A percentile compares a stretch with the other conserved stretches of the same genome.
Conservation (phyloP, 1,140 invertebrate species). For the Caenorhabditis briggsae region DNA sequence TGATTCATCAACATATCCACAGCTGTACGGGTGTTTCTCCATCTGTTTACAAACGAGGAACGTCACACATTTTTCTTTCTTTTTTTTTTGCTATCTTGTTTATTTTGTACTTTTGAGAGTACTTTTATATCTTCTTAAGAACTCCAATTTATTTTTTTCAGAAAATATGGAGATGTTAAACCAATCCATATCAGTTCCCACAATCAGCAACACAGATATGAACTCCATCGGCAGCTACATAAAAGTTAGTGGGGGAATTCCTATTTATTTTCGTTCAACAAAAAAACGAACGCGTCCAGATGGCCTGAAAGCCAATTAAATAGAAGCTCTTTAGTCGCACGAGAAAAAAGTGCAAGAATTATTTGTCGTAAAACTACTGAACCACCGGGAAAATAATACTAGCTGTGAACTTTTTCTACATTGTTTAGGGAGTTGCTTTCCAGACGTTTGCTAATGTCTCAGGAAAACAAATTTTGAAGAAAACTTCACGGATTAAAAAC, state of each 20-base stretch:
- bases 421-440: too few relatives aligned
- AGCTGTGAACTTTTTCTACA: neutral
- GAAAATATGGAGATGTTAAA: constrained; percentile 46
- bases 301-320: constrained; percentile 22
- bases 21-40: constrained; percentile 8
- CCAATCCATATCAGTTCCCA: constrained; percentile 6
- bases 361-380: constrained; percentile 1
- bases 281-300: neutral
- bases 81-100: constrained; percentile 4
- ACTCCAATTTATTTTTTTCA: neutral
- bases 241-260: neutral
- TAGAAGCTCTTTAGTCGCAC: neutral
- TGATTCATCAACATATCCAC: constrained; percentile 27
- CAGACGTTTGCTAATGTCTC: too few relatives aligned
- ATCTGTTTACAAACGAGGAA: neutral
- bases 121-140: neutral
- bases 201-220: constrained; percentile 6
- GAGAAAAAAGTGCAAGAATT: constrained; percentile 22
- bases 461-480: too few relatives aligned
- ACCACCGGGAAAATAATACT: neutral
- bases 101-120: neutral
- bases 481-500: too few relatives aligned
- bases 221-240: constrained; percentile 26
- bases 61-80: too few relatives aligned
- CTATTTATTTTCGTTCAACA: too few relatives aligned